A percentile compares a stretch with the other conserved stretches of the same genome.
These are phyloP conservation scores for Apodemus sylvaticus DNA, from an alignment of 2,113 vertebrate species.

Conservation along the genomic window DNA sequence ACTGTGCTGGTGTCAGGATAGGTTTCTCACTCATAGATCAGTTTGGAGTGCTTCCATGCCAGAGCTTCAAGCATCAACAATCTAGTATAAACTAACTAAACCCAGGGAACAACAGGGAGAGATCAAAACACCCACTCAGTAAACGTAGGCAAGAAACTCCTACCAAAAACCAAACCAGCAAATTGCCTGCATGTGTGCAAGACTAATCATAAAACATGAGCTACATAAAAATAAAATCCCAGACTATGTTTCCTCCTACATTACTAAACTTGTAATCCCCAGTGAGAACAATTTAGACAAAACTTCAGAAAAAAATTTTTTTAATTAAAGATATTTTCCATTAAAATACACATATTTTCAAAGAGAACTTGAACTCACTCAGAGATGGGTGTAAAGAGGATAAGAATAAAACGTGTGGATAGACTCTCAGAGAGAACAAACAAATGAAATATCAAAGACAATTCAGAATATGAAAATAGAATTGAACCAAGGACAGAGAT, in stretches of 20 bases:
- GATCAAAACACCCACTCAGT: not conserved
- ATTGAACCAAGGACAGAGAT: not conserved
- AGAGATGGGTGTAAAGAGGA: not conserved
- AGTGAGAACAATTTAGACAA: not conserved
- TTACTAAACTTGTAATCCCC: not conserved
- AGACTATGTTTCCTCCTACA: not conserved
- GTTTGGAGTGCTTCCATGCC: not conserved
- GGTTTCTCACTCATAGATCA: not conserved
- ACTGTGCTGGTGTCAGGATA: too few relatives aligned
- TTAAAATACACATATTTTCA: not conserved
- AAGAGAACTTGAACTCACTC: not conserved
- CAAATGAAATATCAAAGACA: not conserved
- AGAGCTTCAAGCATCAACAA: not conserved
- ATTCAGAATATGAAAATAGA: not conserved
- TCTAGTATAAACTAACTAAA: not conserved
- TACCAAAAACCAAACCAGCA: not conserved
- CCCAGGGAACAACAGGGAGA: not conserved
- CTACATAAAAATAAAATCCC: not conserved
- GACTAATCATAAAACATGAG: not conserved
- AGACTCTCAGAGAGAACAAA: too few relatives aligned
- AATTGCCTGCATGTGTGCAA: not conserved
- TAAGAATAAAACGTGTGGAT: not conserved
- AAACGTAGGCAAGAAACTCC: not conserved
- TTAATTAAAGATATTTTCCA: not conserved
- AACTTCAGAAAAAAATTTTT: too few relatives aligned